Evolutionary conservation across 2,797 vertebrate genomes (phyloP), one percentile per base, ranked within the genome.

Genomic region (Decapterus maruadsi): DNA sequence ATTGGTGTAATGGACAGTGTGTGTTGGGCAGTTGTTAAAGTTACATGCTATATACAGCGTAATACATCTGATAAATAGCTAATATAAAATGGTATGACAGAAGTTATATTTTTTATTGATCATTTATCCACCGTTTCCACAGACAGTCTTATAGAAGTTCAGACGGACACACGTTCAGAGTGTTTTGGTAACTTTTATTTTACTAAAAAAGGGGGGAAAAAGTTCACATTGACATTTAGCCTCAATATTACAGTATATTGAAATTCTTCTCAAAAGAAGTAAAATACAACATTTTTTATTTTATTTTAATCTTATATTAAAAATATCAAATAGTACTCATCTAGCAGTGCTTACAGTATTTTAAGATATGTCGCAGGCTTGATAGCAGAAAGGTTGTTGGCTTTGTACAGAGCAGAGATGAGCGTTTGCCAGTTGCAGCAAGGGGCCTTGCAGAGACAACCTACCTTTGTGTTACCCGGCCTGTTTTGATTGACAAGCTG

Each of bases 241-340:
- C 88, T 95, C 86, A 90, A 87, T 93, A 94, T 92, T 92, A 94
- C 92, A 94, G 92, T 91, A 94, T 94, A 94, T 75, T 92, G 91
- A 94, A 94, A 93, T 90, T 92, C 84, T 94, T 91, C 90, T 93
- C 90, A 90, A 94, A 86, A 81, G 90, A 95, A 95, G 92, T 94
- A 95, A 94, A 95, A 94, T 94, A 94, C 93, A 93, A 93, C 87
- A 81, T 77, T 92, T 94, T 94, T 93, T 36, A 83, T 89, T 92
- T 89, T 56, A 82, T 94, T 94, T 93, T 83, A 91, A 89, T 93
- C 89, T 94, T 95, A 94, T 95, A 95, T 94, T 95, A 95, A 95
- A 95, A 96, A 95, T 95, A 95, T 94, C 92, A 95, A 95, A 94
- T 93, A 91, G 89, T 93, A 93, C 90, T 94, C 83, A 94, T 95